A percentile compares a stretch with the other conserved stretches of the same genome.
Evolutionary conservation across 2,888 invertebrate genomes (phyloP).

Genomic region (Drosophila atripex): DNA sequence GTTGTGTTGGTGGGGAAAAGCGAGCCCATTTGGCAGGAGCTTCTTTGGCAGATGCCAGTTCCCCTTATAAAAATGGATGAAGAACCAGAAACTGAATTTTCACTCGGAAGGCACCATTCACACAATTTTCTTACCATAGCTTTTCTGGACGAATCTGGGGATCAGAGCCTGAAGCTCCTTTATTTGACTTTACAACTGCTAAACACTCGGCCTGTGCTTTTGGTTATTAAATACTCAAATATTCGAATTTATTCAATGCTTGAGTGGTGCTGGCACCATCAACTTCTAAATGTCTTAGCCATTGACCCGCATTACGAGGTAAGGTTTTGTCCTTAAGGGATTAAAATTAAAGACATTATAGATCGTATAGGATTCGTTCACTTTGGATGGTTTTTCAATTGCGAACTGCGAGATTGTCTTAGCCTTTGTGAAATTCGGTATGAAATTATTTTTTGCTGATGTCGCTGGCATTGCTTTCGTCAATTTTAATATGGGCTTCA

Average conservation of each 20-base stretch:
- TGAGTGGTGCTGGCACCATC: slow-evolving; percentile 58
- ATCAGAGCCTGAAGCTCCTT: slow-evolving; percentile 15
- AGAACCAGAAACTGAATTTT: neutral
- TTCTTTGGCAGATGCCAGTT: slow-evolving; percentile 23
- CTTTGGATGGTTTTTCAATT: neutral
- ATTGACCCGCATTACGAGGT: slow-evolving; percentile 65
- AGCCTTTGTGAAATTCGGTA: neutral
- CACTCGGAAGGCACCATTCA: slow-evolving; percentile 14
- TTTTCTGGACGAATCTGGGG: slow-evolving; percentile 16
- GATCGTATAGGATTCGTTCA: neutral
- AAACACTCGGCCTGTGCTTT: slow-evolving; percentile 31
- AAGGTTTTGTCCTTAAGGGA: neutral
- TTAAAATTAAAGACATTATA: neutral
- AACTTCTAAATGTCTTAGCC: slow-evolving; percentile 66
- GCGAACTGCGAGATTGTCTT: neutral
- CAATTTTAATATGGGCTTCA: neutral
- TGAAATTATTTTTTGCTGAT: neutral
- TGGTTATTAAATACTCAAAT: slow-evolving; percentile 15
- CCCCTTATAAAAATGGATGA: slow-evolving; percentile 33
- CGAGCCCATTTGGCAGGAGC: slow-evolving; percentile 15
- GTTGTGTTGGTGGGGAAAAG: slow-evolving; percentile 52
- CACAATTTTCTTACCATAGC: slow-evolving; percentile 33
- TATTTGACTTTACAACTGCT: slow-evolving; percentile 19
- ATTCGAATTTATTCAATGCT: slow-evolving; percentile 37
- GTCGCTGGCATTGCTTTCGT: neutral